phyloP scores from a whole-genome alignment of 2,113 vertebrate genomes.

The Apteryx mantelli region DNA sequence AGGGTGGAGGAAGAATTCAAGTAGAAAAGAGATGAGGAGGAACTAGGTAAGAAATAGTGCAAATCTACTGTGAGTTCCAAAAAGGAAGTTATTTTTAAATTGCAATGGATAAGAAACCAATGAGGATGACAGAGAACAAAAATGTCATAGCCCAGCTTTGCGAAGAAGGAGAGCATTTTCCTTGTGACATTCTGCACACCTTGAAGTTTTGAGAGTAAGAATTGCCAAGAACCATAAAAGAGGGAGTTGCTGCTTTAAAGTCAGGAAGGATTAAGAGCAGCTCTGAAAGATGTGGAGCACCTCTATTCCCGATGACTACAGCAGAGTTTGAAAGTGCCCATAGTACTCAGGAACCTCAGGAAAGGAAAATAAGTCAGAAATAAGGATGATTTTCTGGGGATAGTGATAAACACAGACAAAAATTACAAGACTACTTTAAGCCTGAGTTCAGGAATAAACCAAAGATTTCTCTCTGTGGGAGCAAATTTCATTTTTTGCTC shows the following conservation, averaged over 20 bases:
- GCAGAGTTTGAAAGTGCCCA: background rate
- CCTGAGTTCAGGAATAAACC: slow-evolving; percentile 15
- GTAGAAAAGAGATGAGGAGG: background rate
- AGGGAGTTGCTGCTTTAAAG: background rate
- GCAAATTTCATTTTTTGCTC: background rate
- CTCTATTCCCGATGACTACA: background rate
- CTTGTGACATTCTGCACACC: background rate
- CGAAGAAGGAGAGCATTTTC: background rate
- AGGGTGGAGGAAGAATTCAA: background rate
- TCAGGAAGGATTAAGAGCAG: background rate
- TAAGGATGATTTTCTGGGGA: background rate
- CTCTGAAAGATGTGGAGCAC: background rate
- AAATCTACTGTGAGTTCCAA: background rate
- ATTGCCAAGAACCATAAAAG: background rate
- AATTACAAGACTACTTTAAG: slow-evolving; percentile 10
- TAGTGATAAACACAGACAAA: background rate
- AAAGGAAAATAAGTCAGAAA: background rate
- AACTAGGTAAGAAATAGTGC: background rate
- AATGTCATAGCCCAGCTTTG: background rate
- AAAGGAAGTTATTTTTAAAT: slow-evolving; percentile 8
- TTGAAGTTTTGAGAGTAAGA: background rate
- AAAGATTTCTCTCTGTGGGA: background rate
- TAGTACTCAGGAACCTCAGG: background rate
- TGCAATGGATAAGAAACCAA: background rate
- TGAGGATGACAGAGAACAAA: background rate